Percentiles rank a stretch among this genome's conserved stretches.
Evolutionary conservation across 1,140 invertebrate genomes (phyloP).

Genomic region (Mya arenaria): DNA sequence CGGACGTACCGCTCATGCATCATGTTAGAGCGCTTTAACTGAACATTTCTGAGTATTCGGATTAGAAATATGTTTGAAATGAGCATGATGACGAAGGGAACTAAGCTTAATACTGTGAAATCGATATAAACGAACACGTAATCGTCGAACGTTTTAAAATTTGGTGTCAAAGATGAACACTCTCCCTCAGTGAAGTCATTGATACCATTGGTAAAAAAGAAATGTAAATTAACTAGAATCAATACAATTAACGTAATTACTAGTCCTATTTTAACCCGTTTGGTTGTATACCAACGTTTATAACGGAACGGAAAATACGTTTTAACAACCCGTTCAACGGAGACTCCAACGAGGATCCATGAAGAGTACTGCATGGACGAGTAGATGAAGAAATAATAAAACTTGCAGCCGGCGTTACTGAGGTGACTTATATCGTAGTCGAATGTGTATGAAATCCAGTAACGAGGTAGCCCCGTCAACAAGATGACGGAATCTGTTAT

Average conservation of each 20-base stretch:
- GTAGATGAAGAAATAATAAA: slow-evolving; percentile 69
- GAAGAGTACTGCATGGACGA: slow-evolving; percentile 69
- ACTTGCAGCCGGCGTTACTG: slow-evolving; percentile 60
- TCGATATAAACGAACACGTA: slow-evolving; percentile 66
- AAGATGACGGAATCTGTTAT: slow-evolving; percentile 64
- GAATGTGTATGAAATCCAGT: slow-evolving; percentile 62
- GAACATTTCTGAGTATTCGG: slow-evolving; percentile 23
- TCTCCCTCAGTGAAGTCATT: slow-evolving; percentile 15
- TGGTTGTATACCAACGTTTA: slow-evolving; percentile 52
- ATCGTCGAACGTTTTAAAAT: slow-evolving; percentile 62
- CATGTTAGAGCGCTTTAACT: slow-evolving; percentile 3
- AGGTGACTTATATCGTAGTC: slow-evolving; percentile 61
- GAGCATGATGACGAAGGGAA: slow-evolving; percentile 64
- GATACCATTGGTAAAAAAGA: slow-evolving; percentile 67
- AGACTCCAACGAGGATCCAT: slow-evolving; percentile 71
- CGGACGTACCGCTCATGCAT: slow-evolving; percentile 16
- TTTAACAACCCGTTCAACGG: slow-evolving; percentile 66
- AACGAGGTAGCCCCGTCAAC: slow-evolving; percentile 60
- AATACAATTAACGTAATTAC: slow-evolving; percentile 56
- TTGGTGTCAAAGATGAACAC: slow-evolving; percentile 31
- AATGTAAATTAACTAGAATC: slow-evolving; percentile 60
- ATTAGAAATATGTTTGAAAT: slow-evolving; percentile 63
- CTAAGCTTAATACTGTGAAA: slow-evolving; percentile 54
- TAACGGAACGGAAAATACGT: slow-evolving; percentile 63
- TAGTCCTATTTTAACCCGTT: slow-evolving; percentile 36